Percentiles rank a stretch among this genome's conserved stretches.
Conservation (phyloP, 2,888 invertebrate genomes). For the Nineta flava region DNA sequence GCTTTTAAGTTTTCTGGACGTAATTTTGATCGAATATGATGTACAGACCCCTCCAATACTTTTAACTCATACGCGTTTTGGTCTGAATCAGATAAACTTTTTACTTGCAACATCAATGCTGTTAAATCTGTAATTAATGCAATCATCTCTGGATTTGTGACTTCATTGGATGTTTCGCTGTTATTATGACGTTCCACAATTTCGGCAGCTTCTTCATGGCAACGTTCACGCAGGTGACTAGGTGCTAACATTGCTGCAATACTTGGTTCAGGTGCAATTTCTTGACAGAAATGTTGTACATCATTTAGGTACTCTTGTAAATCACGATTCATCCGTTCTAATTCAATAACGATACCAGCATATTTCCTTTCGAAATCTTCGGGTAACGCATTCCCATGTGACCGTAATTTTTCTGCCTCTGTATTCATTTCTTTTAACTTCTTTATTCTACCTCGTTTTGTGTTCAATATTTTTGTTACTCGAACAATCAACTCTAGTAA, state of each 20-base stretch:
- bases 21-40: constrained; percentile 69
- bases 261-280: constrained; percentile 77
- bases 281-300: constrained; percentile 68
- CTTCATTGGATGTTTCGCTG: constrained; percentile 34
- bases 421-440: constrained; percentile 74
- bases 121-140: constrained; percentile 75
- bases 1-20: constrained; percentile 56
- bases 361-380: constrained; percentile 85
- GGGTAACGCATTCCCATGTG: constrained; percentile 60
- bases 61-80: constrained; percentile 82
- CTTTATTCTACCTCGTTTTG: constrained; percentile 67
- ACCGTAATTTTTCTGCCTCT: constrained; percentile 75
- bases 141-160: constrained; percentile 42
- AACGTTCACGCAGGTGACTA: constrained; percentile 72
- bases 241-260: constrained; percentile 78
- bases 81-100: constrained; percentile 60
- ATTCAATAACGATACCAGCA: constrained; percentile 71
- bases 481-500: constrained; percentile 76
- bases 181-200: constrained; percentile 61
- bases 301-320: constrained; percentile 72
- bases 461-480: constrained; percentile 67
- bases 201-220: constrained; percentile 66
- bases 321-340: constrained; percentile 82
- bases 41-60: constrained; percentile 80
- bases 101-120: constrained; percentile 78